These are phyloP conservation scores for Eudorcas thomsonii DNA, from an alignment of 2,113 vertebrate species.

Conservation along the genomic window DNA sequence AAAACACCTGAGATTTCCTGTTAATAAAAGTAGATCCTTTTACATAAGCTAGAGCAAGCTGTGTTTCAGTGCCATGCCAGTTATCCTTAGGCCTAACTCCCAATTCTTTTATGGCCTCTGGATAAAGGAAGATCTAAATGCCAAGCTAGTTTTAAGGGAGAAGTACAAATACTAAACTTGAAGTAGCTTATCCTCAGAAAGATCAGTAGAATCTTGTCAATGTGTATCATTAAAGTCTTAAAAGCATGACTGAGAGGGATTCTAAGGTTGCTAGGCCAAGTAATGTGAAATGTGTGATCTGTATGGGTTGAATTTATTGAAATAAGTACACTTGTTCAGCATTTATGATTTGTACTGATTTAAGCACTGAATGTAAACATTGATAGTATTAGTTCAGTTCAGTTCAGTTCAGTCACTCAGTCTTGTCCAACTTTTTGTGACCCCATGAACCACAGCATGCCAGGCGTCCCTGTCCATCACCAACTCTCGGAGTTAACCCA, in stretches of 20 bases:
- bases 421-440: fast-evolving
- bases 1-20: not conserved
- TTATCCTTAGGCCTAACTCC: not conserved
- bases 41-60: not conserved
- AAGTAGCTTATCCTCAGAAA: not conserved
- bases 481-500: not conserved
- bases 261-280: not conserved
- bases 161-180: not conserved
- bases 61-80: not conserved
- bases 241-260: not conserved
- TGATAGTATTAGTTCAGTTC: not conserved
- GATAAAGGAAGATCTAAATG: not conserved
- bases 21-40: not conserved
- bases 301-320: not conserved
- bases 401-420: not conserved
- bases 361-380: not conserved
- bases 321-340: not conserved
- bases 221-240: not conserved
- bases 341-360: not conserved
- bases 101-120: not conserved
- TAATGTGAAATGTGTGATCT: not conserved
- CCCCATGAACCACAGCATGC: fast-evolving
- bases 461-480: not conserved
- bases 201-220: not conserved
- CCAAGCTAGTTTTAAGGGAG: not conserved